A percentile compares a stretch with the other conserved stretches of the same genome.
phyloP scores from a whole-genome alignment of 1,140 invertebrate species.

The Drosophila pachea region DNA sequence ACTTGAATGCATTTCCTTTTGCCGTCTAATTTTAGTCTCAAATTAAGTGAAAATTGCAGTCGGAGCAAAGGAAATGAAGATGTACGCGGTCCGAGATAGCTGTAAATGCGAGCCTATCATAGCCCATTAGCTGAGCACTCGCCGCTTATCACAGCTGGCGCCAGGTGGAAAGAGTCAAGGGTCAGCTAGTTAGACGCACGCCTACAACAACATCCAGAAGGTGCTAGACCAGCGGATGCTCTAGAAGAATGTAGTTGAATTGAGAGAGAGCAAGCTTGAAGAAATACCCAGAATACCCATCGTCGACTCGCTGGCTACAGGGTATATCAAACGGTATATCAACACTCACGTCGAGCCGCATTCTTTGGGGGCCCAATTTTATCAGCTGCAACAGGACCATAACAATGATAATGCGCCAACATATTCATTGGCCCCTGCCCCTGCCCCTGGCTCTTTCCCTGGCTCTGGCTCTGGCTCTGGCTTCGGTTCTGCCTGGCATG shows the following conservation, averaged over 20 bases:
- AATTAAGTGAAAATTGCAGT: slow-evolving; percentile 62
- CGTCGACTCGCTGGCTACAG: background rate
- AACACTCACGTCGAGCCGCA: slow-evolving; percentile 54
- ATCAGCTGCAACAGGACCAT: slow-evolving; percentile 67
- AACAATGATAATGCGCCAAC: slow-evolving; percentile 70
- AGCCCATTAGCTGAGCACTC: slow-evolving; percentile 53
- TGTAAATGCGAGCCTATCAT: slow-evolving; percentile 12
- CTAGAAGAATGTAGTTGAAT: background rate
- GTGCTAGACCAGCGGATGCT: background rate
- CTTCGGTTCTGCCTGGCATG: slow-evolving; percentile 10
- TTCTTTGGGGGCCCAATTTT: slow-evolving; percentile 34
- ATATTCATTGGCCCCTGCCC: slow-evolving; percentile 50
- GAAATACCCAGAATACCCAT: no score
- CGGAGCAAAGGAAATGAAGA: slow-evolving; percentile 55
- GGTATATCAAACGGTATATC: slow-evolving; percentile 28
- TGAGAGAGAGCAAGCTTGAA: no score
- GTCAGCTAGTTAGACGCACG: slow-evolving; percentile 33
- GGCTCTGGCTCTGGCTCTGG: no score
- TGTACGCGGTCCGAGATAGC: slow-evolving; percentile 41
- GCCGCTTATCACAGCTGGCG: slow-evolving; percentile 57
- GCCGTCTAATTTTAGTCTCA: slow-evolving; percentile 56
- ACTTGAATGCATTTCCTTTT: slow-evolving; percentile 61
- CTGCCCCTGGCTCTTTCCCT: no score
- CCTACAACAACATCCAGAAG: slow-evolving; percentile 46
- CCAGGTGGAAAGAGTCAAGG: slow-evolving; percentile 54